These are phyloP conservation scores for Orthosia cruda DNA, from an alignment of 2,888 invertebrate genomes.

Conservation along the genomic window DNA sequence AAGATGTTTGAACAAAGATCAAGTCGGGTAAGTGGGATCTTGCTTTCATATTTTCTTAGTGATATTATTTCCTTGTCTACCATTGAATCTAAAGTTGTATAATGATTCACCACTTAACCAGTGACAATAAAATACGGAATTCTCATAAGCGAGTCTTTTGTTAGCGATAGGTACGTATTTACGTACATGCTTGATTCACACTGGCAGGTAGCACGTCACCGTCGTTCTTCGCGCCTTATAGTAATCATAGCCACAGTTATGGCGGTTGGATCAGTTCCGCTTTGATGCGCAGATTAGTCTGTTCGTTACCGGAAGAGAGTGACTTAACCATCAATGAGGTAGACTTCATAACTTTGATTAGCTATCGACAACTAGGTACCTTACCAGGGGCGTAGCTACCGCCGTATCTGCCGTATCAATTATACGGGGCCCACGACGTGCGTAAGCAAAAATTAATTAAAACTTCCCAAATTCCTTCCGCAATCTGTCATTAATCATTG, in stretches of 20 bases:
- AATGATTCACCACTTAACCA: constrained; percentile 10
- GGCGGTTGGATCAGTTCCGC: constrained; percentile 74
- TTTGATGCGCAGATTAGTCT: constrained; percentile 70
- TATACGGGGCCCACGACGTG: too few relatives aligned
- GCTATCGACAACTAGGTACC: constrained; percentile 10
- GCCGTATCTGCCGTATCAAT: too few relatives aligned
- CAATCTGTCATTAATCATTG: not conserved
- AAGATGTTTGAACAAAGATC: constrained; percentile 14
- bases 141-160: not conserved
- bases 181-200: constrained; percentile 15
- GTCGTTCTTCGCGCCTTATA: constrained; percentile 31
- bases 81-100: not conserved
- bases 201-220: constrained; percentile 1
- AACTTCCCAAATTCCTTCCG: too few relatives aligned
- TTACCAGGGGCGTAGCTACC: too few relatives aligned
- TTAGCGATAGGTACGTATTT: constrained; percentile 2
- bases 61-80: not conserved
- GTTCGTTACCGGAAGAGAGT: constrained; percentile 77
- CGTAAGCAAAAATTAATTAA: too few relatives aligned
- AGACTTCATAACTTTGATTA: constrained; percentile 19
- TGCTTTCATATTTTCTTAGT: constrained; percentile 22
- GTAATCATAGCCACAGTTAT: not conserved
- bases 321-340: constrained; percentile 33
- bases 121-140: constrained; percentile 22
- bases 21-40: not conserved